phyloP scores from a whole-genome alignment of 2,888 invertebrate species.

The Gymnoscelis rufifasciata region DNA sequence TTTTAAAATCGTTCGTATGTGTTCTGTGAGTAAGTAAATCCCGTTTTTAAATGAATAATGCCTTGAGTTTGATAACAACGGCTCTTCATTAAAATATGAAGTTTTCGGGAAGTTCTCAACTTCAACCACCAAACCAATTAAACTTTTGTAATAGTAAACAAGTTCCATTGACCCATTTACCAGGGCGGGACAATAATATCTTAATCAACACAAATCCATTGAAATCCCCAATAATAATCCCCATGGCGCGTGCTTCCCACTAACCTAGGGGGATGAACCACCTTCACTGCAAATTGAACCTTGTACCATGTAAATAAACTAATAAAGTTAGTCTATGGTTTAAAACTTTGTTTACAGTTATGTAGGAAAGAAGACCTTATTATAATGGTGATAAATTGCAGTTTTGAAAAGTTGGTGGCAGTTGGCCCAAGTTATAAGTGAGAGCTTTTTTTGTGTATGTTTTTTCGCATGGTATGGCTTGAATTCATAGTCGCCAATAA shows the following conservation, averaged over 20 bases:
- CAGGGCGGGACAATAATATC: slow-evolving; percentile 37
- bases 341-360: background rate
- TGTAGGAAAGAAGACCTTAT: slow-evolving; percentile 1
- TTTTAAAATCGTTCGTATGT: too few species aligned
- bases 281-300: slow-evolving; percentile 38
- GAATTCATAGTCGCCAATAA: too few species aligned
- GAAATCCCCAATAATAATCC: slow-evolving; percentile 45
- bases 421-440: background rate
- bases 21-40: too few species aligned
- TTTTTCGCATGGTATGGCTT: too few species aligned
- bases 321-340: background rate
- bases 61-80: too few species aligned
- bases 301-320: slow-evolving; percentile 30
- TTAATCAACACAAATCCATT: slow-evolving; percentile 47
- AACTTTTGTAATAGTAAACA: slow-evolving; percentile 4
- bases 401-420: background rate
- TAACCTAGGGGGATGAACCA: slow-evolving; percentile 51
- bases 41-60: too few species aligned
- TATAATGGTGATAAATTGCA: slow-evolving; percentile 18
- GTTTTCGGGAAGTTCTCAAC: background rate
- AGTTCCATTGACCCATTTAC: slow-evolving; percentile 14
- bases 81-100: too few species aligned
- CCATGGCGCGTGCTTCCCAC: slow-evolving; percentile 48
- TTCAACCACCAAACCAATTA: background rate
- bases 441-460: too few species aligned